Percentiles rank a stretch among this genome's conserved stretches.
phyloP scores from a whole-genome alignment of 2,888 invertebrate genomes.

The Heliconius erato region DNA sequence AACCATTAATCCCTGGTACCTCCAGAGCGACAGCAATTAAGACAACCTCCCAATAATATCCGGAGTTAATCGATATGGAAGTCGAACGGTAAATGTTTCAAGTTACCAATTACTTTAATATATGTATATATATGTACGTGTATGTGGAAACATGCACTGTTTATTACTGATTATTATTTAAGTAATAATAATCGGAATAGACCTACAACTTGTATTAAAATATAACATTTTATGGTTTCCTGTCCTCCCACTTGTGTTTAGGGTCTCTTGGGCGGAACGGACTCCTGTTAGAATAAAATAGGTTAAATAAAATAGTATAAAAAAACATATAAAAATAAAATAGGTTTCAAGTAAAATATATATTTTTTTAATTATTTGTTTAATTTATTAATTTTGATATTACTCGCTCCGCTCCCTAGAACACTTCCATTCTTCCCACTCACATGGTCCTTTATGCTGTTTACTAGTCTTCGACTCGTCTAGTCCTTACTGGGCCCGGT shows the following conservation, averaged over 20 bases:
- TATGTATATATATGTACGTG: not conserved
- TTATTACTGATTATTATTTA: not conserved
- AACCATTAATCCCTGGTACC: slow-evolving; percentile 6
- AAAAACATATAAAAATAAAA: no score
- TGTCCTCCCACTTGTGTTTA: not conserved
- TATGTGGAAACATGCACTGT: not conserved
- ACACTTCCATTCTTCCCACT: no score
- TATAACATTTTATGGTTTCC: not conserved
- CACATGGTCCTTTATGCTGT: no score
- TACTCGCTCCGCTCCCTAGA: no score
- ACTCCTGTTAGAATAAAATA: no score
- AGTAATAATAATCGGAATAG: not conserved
- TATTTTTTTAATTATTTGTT: no score
- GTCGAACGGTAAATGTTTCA: slow-evolving; percentile 3
- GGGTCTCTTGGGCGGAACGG: no score
- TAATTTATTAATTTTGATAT: no score
- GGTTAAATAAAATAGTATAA: no score
- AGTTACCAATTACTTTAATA: slow-evolving; percentile 25
- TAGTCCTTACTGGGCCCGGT: no score
- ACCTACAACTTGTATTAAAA: not conserved
- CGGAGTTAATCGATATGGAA: slow-evolving; percentile 17
- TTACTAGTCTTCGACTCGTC: no score
- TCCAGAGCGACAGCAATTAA: slow-evolving; percentile 19
- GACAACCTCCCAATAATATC: slow-evolving; percentile 33
- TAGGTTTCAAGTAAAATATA: no score